Evolutionary conservation across 2,888 invertebrate species (phyloP).

Genomic region (Tenodera sinensis): DNA sequence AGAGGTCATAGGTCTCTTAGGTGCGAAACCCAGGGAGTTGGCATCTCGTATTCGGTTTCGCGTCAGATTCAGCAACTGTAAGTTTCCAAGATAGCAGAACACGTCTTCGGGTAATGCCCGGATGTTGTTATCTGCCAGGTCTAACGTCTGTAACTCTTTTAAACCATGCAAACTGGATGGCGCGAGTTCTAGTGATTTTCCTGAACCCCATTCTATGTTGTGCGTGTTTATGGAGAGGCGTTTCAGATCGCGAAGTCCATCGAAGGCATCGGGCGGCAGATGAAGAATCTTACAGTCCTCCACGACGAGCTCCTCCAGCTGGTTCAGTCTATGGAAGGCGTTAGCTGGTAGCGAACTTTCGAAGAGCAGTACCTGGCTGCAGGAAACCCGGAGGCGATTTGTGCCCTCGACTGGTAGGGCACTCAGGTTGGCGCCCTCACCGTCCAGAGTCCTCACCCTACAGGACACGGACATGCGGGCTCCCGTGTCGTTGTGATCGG

Average conservation of each 20-base stretch:
- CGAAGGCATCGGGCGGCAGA: conserved; percentile 72
- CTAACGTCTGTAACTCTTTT: conserved; percentile 72
- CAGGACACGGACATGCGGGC: conserved; percentile 58
- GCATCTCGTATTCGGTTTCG: conserved; percentile 76
- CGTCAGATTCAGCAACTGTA: conserved; percentile 80
- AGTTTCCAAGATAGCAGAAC: conserved; percentile 74
- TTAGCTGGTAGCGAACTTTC: conserved; percentile 73
- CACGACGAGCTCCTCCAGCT: conserved; percentile 70
- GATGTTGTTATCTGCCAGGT: conserved; percentile 81
- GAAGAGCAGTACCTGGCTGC: conserved; percentile 72
- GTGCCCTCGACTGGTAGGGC: conserved; percentile 65
- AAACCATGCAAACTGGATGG: conserved; percentile 69
- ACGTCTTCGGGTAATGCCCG: conserved; percentile 73
- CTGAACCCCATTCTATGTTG: conserved; percentile 73
- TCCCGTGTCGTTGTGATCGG: conserved; percentile 48
- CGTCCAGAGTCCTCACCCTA: conserved; percentile 66
- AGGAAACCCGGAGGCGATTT: conserved; percentile 67
- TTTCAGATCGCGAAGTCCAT: conserved; percentile 74
- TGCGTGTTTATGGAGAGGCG: conserved; percentile 73
- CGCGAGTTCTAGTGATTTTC: conserved; percentile 67
- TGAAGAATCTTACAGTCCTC: conserved; percentile 76
- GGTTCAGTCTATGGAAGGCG: conserved; percentile 67
- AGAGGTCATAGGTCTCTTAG: conserved; percentile 35
- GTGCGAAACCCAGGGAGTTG: conserved; percentile 67
- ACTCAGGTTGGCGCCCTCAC: conserved; percentile 63